Base-by-base conservation (phyloP, 2,888 invertebrate genomes). In the Drosophila recens region DNA sequence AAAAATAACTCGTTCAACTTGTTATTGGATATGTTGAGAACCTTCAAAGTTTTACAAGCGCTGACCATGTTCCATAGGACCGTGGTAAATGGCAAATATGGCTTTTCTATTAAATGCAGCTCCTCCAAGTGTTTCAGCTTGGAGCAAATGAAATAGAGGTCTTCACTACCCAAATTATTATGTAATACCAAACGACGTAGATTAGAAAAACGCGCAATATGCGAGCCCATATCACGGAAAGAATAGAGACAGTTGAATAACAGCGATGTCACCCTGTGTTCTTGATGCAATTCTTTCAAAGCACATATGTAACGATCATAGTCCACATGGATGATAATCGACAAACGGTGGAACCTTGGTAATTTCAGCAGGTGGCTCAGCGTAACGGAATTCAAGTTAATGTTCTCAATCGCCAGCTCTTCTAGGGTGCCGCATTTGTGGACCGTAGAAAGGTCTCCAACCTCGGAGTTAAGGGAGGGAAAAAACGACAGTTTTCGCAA, bases 401-500 rank as follows among this genome's bases (percentile, higher is more conserved):
- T 33, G 3, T 56, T 33, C 1, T 43, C 13, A 33, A 43, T 43
- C 0, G n/a, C n/a, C 17, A 56, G 30, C 20, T 56, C 54, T 8
- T 56, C 43, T 9, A 56, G 20, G 20, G 54, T 56, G 6, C 0
- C 3, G 33, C 54, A 56, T 6, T 33, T 56, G 13, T n/a, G 8
- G 54, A 56, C 20, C 8, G 42, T 17, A 17, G 30, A 30, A 42
- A 54, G 17, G 30, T 54, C 53, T 2, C 42, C 53, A 40, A 42
- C 17, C 1, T 42, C 9, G 9, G 17, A 30, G 4, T 17, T 56
- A 6, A 9, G n/a, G 20, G n/a, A 56, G 3, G 54, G 33, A 20
- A 56, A 20, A 2, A 56, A 20, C 42, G 43, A 43, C 2, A 56
- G 33, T n/a, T 42, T 56, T 1, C 54, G 54, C 20, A 56, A 33